Percentiles rank a stretch among this genome's conserved stretches.
Conservation (phyloP, 2,113 vertebrate genomes). For the Ceyx melanurus region DNA sequence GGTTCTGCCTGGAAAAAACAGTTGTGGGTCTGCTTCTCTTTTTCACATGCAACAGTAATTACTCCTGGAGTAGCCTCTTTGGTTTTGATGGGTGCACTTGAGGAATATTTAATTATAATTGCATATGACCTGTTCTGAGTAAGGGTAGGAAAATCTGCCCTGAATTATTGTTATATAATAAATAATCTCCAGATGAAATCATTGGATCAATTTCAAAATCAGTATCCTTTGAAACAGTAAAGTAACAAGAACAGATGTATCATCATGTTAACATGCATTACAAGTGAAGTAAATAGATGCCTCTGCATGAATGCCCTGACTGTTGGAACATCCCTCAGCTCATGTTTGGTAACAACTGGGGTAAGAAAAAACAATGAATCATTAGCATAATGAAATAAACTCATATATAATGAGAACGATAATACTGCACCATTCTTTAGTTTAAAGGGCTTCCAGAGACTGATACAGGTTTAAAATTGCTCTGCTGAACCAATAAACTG, state of each 20-base stretch:
- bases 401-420: neutral
- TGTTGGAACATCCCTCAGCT: neutral
- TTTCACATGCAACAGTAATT: neutral
- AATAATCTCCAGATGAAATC: slow-evolving; percentile 11
- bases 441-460: neutral
- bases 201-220: neutral
- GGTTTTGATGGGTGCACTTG: neutral
- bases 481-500: neutral
- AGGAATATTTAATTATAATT: too few relatives aligned
- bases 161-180: neutral
- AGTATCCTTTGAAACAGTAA: neutral
- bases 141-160: neutral
- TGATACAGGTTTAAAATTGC: neutral
- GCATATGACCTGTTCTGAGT: neutral
- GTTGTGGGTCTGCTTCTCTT: neutral
- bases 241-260: slow-evolving; percentile 1
- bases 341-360: neutral
- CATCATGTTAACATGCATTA: neutral
- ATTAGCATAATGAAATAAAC: neutral
- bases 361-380: neutral
- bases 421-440: neutral
- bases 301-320: neutral
- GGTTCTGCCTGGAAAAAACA: neutral
- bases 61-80: neutral
- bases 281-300: neutral